A percentile compares a stretch with the other conserved stretches of the same genome.
These are phyloP conservation scores for Orthonevra nobilis DNA, from an alignment of 2,888 invertebrate genomes.

Conservation along the genomic window DNA sequence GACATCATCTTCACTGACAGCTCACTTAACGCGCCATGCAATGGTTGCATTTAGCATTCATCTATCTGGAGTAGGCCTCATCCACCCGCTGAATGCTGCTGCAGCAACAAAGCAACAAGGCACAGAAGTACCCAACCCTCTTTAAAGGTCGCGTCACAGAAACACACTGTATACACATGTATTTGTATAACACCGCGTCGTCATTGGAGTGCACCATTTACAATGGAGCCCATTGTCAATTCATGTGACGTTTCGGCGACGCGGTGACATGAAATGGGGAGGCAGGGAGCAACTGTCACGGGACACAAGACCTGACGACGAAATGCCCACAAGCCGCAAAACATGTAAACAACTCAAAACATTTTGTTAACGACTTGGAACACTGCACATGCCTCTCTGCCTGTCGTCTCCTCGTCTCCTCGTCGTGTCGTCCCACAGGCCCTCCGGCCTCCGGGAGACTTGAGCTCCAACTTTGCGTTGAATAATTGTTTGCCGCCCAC, in stretches of 20 bases:
- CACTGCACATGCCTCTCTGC: conserved; percentile 15
- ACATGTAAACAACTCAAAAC: conserved; percentile 69
- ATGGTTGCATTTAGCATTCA: conserved; percentile 48
- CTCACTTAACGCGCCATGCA: conserved; percentile 55
- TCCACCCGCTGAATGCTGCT: conserved; percentile 32
- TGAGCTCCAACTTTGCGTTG: conserved; percentile 52
- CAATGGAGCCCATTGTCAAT: conserved; percentile 61
- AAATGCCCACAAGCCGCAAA: conserved; percentile 67
- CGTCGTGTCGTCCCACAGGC: background rate
- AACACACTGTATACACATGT: background rate
- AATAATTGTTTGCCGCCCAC: conserved; percentile 65
- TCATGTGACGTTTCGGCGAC: conserved; percentile 55
- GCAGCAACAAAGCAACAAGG: background rate
- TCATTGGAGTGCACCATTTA: conserved; percentile 49
- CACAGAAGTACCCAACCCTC: conserved; percentile 28
- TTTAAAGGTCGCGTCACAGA: conserved; percentile 47
- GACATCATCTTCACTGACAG: conserved; percentile 67
- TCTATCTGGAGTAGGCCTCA: conserved; percentile 33
- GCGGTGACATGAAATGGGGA: background rate
- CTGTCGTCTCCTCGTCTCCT: background rate
- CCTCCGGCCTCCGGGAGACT: conserved; percentile 36
- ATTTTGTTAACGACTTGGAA: conserved; percentile 67
- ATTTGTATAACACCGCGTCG: conserved; percentile 46
- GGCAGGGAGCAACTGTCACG: conserved; percentile 21
- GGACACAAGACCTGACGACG: conserved; percentile 56